Base-by-base conservation (phyloP, 2,113 vertebrate genomes). In the Sander vitreus region DNA sequence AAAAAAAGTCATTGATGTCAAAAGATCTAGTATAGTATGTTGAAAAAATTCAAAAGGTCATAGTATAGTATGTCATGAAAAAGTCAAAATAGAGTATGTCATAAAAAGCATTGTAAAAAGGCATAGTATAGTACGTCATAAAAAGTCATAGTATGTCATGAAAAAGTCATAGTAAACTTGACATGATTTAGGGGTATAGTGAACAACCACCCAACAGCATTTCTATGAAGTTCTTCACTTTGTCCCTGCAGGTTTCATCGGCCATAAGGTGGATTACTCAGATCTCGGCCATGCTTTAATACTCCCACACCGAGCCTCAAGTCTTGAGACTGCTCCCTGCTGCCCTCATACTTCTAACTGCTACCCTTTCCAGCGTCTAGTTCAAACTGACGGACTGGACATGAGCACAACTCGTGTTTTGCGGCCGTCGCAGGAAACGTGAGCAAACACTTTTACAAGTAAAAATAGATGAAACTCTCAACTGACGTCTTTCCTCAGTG, bases 161-260 rank as follows among this genome's bases (percentile, higher is more conserved):
- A 39, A 39, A 33, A 39, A 8, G 50, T 19, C 50, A 51, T 21
- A 51, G 18, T 19, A 51, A 18, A 19, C 16, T 7, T 48, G 14
- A 50, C 2, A 16, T 11, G 39, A 43, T 43, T 10, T 50, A 50
- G 48, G 7, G 48, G 50, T 51, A 23, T 55, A 8, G 3, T 55
- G 54, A 21, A 23, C 10, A 4, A 27, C 43, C 43, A 25, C 23
- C 8, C 15, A 48, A 19, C 19, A n/a, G 45, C 25, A 16, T 74
- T 51, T 51, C 30, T 21, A 19, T 30, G 4, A 50, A 10, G 13
- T n/a, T 1, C 0, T 15, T 70, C 27, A 30, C 45, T 8, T 50
- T 63, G 90, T 53, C 81, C 15, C n/a, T 91, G 78, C 88, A 99
- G 98, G 96, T 99, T 99, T 94, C 98, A 99, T 79, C 96, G 98